Conservation (phyloP, 2,797 vertebrate species). For the Acridotheres tristis region DNA sequence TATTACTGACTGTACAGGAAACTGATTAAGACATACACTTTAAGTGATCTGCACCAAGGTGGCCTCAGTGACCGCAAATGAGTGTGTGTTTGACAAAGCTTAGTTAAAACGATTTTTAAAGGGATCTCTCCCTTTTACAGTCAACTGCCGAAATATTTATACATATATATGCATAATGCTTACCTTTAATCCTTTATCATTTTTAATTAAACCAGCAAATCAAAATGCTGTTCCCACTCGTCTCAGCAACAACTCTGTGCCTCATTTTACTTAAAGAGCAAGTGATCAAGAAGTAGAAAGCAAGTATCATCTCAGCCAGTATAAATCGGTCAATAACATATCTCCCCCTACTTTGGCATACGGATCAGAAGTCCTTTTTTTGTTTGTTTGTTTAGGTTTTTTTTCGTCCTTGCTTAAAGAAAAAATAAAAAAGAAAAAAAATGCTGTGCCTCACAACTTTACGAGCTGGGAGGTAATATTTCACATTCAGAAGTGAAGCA, state of each 20-base stretch:
- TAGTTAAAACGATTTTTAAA: slow-evolving; percentile 81
- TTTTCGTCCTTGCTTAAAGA: slow-evolving; percentile 66
- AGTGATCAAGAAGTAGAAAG: slow-evolving; percentile 80
- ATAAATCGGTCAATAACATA: slow-evolving; percentile 76
- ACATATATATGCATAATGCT: slow-evolving; percentile 76
- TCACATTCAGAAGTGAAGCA: slow-evolving; percentile 78
- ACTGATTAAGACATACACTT: slow-evolving; percentile 86
- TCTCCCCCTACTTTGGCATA: slow-evolving; percentile 79
- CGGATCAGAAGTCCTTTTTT: slow-evolving; percentile 74
- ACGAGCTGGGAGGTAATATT: slow-evolving; percentile 75
- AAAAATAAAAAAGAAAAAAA: background rate
- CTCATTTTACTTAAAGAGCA: slow-evolving; percentile 84
- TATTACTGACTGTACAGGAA: slow-evolving; percentile 79
- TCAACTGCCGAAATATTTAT: slow-evolving; percentile 71
- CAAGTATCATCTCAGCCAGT: slow-evolving; percentile 80
- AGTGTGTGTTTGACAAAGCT: slow-evolving; percentile 84
- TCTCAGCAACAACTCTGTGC: slow-evolving; percentile 79
- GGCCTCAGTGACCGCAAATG: slow-evolving; percentile 83
- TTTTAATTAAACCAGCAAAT: slow-evolving; percentile 83
- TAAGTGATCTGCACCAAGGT: slow-evolving; percentile 84
- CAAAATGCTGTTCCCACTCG: slow-evolving; percentile 79
- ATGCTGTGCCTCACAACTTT: slow-evolving; percentile 72
- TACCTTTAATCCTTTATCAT: slow-evolving; percentile 86
- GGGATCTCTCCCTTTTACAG: slow-evolving; percentile 75
- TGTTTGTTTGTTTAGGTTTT: slow-evolving; percentile 32